Evolutionary conservation across 2,888 invertebrate species (phyloP), one percentile per base, ranked within the genome.

Genomic region (Cyaniris semiargus): DNA sequence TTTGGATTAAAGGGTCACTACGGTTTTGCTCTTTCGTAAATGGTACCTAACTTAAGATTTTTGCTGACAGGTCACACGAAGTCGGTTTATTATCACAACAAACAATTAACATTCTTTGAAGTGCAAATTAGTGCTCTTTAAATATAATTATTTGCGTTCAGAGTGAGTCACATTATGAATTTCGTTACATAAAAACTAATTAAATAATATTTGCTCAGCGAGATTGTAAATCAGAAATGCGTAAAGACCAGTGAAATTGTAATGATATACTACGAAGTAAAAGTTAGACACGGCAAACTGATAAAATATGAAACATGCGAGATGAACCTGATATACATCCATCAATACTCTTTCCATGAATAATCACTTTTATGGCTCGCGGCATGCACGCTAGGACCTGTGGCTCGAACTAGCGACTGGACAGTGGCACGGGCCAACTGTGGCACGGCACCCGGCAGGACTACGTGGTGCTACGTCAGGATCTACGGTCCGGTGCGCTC

Each of bases 401-500:
- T 53, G 53, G 53, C 53, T 53, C 53, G 53, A 53, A 4, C 53
- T 53, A 53, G 18, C 53, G 53, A 53, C 53, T 53, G 15, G 53
- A 5, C 53, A 21, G 38, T 21, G 60, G 23, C 60, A 60, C 21
- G 8, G 71, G 44, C n/a, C 21, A 48, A 21, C 21, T 72, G 21
- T 38, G 60, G 21, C 60, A 60, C 38, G 6, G 71, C 15, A 48
- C 48, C 15, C 4, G 4, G 53, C 53, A 53, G 53, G 53, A 38
- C 10, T 13, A 70, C 31, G 66, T 76, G 27, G 31, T 80, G 79
- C 72, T 79, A 80, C 80, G 85, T 88, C 81, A 85, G 93, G 93
- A 94, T 86, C 79, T 83, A 90, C 88, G 93, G 85, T 92, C 84
- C 85, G 89, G 85, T 89, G 92, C 89, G 84, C 86, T 79, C 88